phyloP scores from a whole-genome alignment of 2,113 vertebrate genomes.

The Athene noctua region DNA sequence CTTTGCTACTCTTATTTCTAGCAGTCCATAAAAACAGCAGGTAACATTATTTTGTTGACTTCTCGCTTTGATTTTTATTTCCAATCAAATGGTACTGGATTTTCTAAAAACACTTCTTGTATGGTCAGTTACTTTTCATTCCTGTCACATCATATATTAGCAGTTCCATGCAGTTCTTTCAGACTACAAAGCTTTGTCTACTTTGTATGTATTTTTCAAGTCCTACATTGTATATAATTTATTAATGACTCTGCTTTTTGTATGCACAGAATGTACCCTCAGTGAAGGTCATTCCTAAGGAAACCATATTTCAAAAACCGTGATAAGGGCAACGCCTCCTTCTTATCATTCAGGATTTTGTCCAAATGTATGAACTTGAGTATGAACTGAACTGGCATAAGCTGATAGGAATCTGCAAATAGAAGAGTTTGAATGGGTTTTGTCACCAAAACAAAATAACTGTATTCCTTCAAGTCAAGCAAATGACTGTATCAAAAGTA shows the following conservation, averaged over 20 bases:
- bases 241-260: conserved; percentile 35
- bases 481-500: not conserved
- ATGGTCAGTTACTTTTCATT: not conserved
- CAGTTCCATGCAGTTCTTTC: not conserved
- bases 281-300: conserved; percentile 58
- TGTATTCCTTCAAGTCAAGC: not conserved
- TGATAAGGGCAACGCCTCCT: conserved; percentile 33
- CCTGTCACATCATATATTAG: not conserved
- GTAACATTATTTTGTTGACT: not conserved
- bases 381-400: not conserved
- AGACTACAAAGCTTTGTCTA: not conserved
- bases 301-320: conserved; percentile 23
- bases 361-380: not conserved
- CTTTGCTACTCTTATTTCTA: not conserved
- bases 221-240: not conserved
- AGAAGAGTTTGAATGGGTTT: not conserved
- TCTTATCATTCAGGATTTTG: conserved; percentile 49
- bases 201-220: conserved; percentile 1
- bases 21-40: not conserved
- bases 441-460: not conserved
- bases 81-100: not conserved
- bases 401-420: not conserved
- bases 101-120: not conserved
- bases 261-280: conserved; percentile 11
- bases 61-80: not conserved